Evolutionary conservation across 2,888 invertebrate genomes (phyloP).

Genomic region (Galeopsomyia nigrocyanea): DNA sequence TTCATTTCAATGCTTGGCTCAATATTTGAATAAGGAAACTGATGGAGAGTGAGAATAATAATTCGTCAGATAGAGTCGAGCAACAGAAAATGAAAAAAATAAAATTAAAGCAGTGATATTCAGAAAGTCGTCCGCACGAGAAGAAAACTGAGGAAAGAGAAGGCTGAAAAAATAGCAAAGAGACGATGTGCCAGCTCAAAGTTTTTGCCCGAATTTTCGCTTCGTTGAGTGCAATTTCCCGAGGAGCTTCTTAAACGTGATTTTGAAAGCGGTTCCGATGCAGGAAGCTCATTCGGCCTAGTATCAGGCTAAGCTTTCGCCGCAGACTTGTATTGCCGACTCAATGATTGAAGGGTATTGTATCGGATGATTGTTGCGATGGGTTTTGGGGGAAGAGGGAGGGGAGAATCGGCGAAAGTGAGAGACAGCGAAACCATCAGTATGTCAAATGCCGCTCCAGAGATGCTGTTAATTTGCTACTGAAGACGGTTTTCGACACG

Average conservation of each 20-base stretch:
- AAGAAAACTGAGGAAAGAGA: neutral
- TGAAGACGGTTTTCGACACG: too few relatives aligned
- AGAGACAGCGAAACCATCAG: slow-evolving; percentile 20
- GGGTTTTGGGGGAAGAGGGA: slow-evolving; percentile 1
- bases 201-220: slow-evolving; percentile 31
- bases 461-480: too few relatives aligned
- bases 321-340: slow-evolving; percentile 31
- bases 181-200: slow-evolving; percentile 3
- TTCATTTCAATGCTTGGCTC: too few relatives aligned
- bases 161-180: neutral
- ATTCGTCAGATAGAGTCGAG: too few relatives aligned
- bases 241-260: slow-evolving; percentile 35
- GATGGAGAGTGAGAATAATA: too few relatives aligned
- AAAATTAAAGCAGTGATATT: too few relatives aligned
- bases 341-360: slow-evolving; percentile 39
- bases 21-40: too few relatives aligned
- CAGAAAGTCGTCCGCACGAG: too few relatives aligned
- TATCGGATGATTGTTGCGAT: slow-evolving; percentile 23
- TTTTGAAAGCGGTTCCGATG: slow-evolving; percentile 27
- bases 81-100: too few relatives aligned
- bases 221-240: slow-evolving; percentile 43
- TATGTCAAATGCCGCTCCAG: neutral
- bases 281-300: too few relatives aligned
- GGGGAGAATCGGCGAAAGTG: neutral
- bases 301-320: neutral